Conservation (phyloP, 2,113 vertebrate species). For the Tyrannus savana region DNA sequence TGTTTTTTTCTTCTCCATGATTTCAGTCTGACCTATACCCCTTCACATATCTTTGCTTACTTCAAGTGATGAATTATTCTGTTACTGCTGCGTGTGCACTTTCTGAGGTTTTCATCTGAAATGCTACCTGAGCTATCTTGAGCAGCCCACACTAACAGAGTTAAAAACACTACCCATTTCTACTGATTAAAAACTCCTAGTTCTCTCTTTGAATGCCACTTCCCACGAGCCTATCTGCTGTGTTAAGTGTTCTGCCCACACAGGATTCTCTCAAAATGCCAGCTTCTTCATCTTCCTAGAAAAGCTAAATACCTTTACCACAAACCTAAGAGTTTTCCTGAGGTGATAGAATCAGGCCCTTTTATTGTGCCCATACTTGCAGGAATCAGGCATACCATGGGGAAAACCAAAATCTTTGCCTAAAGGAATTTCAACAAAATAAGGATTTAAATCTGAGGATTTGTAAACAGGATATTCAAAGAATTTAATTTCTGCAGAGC, state of each 20-base stretch:
- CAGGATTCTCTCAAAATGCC: slow-evolving; percentile 35
- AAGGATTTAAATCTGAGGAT: neutral
- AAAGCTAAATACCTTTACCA: neutral
- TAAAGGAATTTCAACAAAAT: slow-evolving; percentile 9
- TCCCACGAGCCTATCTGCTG: slow-evolving; percentile 56
- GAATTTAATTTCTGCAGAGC: slow-evolving; percentile 20
- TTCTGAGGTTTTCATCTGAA: slow-evolving; percentile 13
- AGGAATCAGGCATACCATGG: neutral
- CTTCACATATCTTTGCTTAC: neutral
- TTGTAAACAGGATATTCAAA: slow-evolving; percentile 19
- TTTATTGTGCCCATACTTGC: neutral
- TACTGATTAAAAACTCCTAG: slow-evolving; percentile 37
- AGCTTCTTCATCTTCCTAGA: slow-evolving; percentile 12
- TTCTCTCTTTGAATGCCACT: slow-evolving; percentile 48
- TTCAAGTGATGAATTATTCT: neutral
- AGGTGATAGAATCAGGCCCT: neutral
- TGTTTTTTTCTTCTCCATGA: neutral
- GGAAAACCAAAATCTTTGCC: neutral
- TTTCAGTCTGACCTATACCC: neutral
- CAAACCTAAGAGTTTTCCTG: neutral
- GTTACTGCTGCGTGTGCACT: neutral
- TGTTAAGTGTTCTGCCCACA: slow-evolving; percentile 48
- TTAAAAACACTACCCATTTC: slow-evolving; percentile 3
- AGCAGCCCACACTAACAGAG: slow-evolving; percentile 1
- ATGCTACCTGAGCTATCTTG: slow-evolving; percentile 20